Evolutionary conservation across 2,113 vertebrate genomes (phyloP).

Genomic region (Illadopsis cleaveri): DNA sequence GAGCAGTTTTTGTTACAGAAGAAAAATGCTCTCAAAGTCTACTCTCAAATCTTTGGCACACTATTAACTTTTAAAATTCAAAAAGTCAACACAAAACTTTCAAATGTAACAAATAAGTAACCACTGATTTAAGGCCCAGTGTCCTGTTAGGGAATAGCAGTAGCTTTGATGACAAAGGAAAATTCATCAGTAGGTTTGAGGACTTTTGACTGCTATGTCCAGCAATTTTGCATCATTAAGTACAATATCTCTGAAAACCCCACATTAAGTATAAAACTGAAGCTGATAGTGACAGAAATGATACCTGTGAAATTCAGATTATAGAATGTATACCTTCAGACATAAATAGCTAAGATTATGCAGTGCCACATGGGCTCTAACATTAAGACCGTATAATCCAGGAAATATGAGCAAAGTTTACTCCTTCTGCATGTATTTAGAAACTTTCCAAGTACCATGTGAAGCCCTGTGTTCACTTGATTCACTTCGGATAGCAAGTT

Average conservation of each 20-base stretch:
- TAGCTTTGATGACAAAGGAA: neutral
- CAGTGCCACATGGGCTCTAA: neutral
- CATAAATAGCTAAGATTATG: neutral
- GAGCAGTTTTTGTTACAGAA: neutral
- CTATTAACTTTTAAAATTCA: neutral
- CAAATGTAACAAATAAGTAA: neutral
- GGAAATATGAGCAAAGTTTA: neutral
- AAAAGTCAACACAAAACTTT: neutral
- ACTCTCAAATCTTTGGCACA: neutral
- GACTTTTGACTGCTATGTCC: neutral
- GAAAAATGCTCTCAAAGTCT: neutral
- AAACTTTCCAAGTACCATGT: neutral
- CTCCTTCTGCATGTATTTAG: neutral
- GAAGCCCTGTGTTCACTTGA: neutral
- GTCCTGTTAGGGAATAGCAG: neutral
- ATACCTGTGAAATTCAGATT: neutral
- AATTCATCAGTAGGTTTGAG: neutral
- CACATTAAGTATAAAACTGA: neutral
- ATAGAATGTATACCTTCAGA: neutral
- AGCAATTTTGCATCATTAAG: neutral
- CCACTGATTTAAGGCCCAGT: neutral
- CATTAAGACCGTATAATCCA: neutral
- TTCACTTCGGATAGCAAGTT: neutral
- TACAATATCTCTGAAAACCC: fast-evolving
- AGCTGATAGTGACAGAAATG: neutral